Evolutionary conservation across 1,140 invertebrate species (phyloP), one percentile per base, ranked within the genome.

Genomic region (Mya arenaria): DNA sequence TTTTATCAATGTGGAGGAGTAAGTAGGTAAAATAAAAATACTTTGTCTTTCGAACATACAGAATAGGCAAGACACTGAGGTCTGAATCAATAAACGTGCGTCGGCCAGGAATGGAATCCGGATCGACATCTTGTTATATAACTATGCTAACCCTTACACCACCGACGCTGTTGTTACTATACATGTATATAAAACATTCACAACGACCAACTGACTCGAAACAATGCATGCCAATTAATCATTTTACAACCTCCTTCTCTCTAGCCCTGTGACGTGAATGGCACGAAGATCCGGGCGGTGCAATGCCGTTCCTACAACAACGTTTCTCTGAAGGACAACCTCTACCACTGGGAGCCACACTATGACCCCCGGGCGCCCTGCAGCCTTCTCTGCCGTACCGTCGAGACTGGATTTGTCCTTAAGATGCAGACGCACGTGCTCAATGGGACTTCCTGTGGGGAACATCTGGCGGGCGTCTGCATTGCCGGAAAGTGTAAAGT

Each of bases 221-320:
- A 15, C n/a, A 48, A 15, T 48, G 13, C 44, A n/a, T n/a, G n/a
- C 44, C 13, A 13, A 13, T 48, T 48, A 48, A n/a, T 48, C 44
- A 15, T n/a, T n/a, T n/a, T n/a, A n/a, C n/a, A n/a, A n/a, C n/a
- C 23, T 19, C 19, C 19, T 56, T 36, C 19, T 44, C 39, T 62
- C 23, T 44, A 78, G 77, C 65, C 25, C n/a, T 80, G 77, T 28
- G 41, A 41, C 19, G 32, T 17, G 15, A 36, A 60, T 8, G 44
- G 15, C 1, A 10, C 30, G n/a, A 58, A 28, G 23, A 15, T 80
- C 10, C 28, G 79, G 4, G 71, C 72, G 25, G 30, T 37, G 6
- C 79, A 82, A 25, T 82, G 79, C 44, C 39, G 55, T 19, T 55
- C 79, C 1, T 82, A 62, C 60, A 74, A 82, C 69, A 71, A 74